phyloP scores from a whole-genome alignment of 2,888 invertebrate genomes.

The Amphiduros pacificus region DNA sequence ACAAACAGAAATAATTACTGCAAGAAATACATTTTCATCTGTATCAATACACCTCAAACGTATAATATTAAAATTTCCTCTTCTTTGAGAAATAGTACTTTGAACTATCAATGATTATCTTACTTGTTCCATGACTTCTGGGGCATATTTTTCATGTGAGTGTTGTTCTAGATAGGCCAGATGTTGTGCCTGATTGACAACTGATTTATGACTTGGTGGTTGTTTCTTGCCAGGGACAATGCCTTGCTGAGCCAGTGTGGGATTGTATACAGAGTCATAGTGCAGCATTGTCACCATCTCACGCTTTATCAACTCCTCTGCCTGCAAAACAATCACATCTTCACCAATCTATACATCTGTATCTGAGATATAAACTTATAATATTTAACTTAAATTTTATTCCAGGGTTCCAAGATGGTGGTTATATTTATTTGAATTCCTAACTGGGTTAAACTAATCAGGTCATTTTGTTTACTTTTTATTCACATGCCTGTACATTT shows the following conservation, averaged over 20 bases:
- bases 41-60: no score
- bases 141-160: conserved; percentile 76
- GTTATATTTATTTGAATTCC: no score
- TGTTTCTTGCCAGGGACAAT: conserved; percentile 43
- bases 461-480: no score
- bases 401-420: no score
- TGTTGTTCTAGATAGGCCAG: conserved; percentile 82
- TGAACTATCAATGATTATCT: no score
- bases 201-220: conserved; percentile 49
- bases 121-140: conserved; percentile 60
- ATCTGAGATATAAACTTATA: no score
- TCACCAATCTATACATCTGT: no score
- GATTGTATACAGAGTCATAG: conserved; percentile 83
- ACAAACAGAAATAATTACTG: neutral
- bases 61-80: no score
- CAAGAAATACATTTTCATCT: neutral
- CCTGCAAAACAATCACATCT: conserved; percentile 65
- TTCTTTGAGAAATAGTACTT: no score
- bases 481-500: no score
- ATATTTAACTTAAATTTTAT: no score
- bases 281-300: conserved; percentile 97
- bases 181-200: conserved; percentile 51
- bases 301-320: conserved; percentile 92
- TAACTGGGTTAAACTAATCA: no score
- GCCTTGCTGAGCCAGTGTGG: conserved; percentile 61